Percentiles rank a stretch among this genome's conserved stretches.
phyloP scores from a whole-genome alignment of 2,888 invertebrate species.

The Chrysina gloriosa region DNA sequence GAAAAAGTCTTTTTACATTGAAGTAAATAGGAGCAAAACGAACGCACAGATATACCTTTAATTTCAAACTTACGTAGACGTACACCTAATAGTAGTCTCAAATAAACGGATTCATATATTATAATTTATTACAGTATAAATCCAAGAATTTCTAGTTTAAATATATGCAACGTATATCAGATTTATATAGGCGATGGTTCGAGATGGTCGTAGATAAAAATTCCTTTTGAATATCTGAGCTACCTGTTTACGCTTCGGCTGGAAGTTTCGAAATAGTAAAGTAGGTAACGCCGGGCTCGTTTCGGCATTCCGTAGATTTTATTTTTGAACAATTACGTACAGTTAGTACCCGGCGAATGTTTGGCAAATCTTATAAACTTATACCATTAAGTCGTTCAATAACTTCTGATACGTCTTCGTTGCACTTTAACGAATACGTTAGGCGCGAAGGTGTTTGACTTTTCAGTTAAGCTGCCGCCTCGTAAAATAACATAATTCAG shows the following conservation, averaged over 20 bases:
- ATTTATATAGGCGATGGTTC: no score
- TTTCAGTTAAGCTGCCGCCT: slow-evolving; percentile 11
- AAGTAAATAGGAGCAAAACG: no score
- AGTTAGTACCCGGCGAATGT: background rate
- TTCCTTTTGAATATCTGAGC: background rate
- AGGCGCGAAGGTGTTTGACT: slow-evolving; percentile 12
- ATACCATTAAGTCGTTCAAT: slow-evolving; percentile 11
- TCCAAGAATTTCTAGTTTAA: no score
- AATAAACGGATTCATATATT: no score
- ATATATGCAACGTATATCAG: no score
- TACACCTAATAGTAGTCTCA: no score
- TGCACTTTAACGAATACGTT: background rate
- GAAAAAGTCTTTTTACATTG: no score
- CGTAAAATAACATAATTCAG: slow-evolving; percentile 16
- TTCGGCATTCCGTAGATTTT: slow-evolving; percentile 5
- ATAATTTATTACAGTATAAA: no score
- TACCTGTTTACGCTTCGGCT: slow-evolving; percentile 11
- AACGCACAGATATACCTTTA: no score
- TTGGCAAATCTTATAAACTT: slow-evolving; percentile 13
- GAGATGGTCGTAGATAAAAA: background rate
- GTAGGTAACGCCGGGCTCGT: background rate
- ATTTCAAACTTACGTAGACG: no score
- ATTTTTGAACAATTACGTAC: slow-evolving; percentile 11
- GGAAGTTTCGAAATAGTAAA: slow-evolving; percentile 2
- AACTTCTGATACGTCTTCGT: slow-evolving; percentile 3